phyloP scores from a whole-genome alignment of 2,113 vertebrate species.

The Axis porcinus region DNA sequence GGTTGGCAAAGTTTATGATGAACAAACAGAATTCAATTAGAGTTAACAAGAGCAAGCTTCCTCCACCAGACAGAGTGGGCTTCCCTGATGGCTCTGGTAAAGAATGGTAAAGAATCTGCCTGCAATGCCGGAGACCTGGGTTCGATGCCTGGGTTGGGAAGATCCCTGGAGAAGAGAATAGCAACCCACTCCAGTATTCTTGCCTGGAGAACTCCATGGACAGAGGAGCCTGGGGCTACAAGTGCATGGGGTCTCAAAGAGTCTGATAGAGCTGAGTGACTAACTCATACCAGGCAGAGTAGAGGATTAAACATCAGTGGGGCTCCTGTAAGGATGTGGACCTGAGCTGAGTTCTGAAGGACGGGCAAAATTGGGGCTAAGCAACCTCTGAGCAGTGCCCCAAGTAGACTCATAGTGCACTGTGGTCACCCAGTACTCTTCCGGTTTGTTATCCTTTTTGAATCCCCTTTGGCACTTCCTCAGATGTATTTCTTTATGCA shows the following conservation, averaged over 20 bases:
- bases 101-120: background rate
- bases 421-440: background rate
- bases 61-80: background rate
- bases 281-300: background rate
- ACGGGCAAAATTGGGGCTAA: background rate
- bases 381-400: background rate
- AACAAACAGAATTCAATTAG: background rate
- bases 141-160: background rate
- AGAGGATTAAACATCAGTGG: background rate
- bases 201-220: background rate
- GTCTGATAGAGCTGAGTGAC: background rate
- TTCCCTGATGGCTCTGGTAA: background rate
- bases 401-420: background rate
- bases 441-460: background rate
- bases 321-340: background rate
- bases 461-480: background rate
- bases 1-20: background rate
- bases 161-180: background rate
- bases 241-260: background rate
- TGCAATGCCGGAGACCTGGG: background rate
- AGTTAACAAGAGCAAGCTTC: background rate
- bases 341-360: background rate
- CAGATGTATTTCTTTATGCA: background rate
- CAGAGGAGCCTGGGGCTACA: background rate
- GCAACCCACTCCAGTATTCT: background rate